Base-by-base conservation (phyloP, 2,888 invertebrate species). In the Sericinus montela region DNA sequence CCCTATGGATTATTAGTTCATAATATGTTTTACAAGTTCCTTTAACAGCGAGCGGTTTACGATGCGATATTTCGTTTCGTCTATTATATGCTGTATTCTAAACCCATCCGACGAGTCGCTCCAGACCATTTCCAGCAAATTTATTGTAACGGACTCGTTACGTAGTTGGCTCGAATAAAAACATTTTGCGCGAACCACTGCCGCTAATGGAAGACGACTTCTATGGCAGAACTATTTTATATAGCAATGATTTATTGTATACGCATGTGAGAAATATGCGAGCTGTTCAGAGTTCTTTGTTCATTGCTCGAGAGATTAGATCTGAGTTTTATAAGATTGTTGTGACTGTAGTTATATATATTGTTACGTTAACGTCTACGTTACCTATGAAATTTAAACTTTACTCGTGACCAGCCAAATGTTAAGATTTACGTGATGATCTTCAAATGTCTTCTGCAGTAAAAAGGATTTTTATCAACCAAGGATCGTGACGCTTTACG, bases 141-240 rank as follows among this genome's bases (percentile, higher is more conserved):
- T 64, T 66, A 66, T 63, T 54, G 65, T 58, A 60, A 60, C 58
- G 55, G 58, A 48, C 60, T 59, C 13, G 35, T 41, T 36, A 40
- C 28, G 28, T 41, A 47, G 29, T 41, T 47, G 30, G 45, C 39
- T 32, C 8, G 32, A 11, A 38, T 46, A 46, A 46, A 46, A 46
- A 25, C 32, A 23, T 10, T 23, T 14, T 15, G 36, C 11, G 14
- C 14, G 25, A 34, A 36, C 35, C n/a, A 10, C 39, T 15, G 36
- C 41, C 34, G 16, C 16, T 47, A 47, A 36, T 47, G 36, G 41
- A 36, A 41, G 47, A 11, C 10, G 35, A 41, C 47, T 16, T 25
- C 38, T 25, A 41, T 19, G 36, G 10, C 15, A 16, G 11, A 19
- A 19, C 45, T 41, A 47, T 41, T 15, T 37, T 37, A 29, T 37